phyloP scores from a whole-genome alignment of 2,888 invertebrate genomes.

The Macropis europaea region DNA sequence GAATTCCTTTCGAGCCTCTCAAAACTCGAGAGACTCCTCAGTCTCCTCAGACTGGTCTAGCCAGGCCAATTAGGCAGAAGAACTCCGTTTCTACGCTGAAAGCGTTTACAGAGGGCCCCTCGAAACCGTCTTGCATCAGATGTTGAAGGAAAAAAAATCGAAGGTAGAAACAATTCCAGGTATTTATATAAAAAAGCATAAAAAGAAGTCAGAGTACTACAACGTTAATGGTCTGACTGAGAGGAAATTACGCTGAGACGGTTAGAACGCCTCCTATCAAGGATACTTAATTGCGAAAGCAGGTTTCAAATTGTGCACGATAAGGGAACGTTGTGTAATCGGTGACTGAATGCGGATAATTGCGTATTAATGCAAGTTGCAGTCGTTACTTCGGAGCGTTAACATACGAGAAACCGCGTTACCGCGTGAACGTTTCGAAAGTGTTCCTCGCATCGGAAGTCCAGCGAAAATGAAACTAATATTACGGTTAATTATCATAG shows the following conservation, averaged over 20 bases:
- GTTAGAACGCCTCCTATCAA: not conserved
- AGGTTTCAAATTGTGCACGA: constrained; percentile 7
- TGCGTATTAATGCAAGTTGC: constrained; percentile 23
- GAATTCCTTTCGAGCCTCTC: not conserved
- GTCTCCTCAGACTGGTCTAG: not conserved
- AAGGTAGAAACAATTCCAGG: no score
- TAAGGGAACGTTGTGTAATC: constrained; percentile 26
- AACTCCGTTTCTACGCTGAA: not conserved
- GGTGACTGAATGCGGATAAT: constrained; percentile 24
- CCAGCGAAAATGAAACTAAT: constrained; percentile 18
- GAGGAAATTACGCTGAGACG: not conserved
- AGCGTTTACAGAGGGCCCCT: no score
- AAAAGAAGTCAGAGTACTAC: not conserved
- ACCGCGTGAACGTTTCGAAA: constrained; percentile 8
- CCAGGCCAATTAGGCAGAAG: not conserved
- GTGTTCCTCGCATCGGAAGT: constrained; percentile 16
- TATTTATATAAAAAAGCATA: no score
- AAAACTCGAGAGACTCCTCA: not conserved
- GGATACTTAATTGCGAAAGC: not conserved
- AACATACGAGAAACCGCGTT: constrained; percentile 3
- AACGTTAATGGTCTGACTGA: not conserved
- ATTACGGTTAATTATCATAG: constrained; percentile 10
- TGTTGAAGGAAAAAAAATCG: not conserved
- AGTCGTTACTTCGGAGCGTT: constrained; percentile 12
- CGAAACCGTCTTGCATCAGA: not conserved